Conservation (phyloP, 2,888 invertebrate species). For the Sycophila texana region DNA sequence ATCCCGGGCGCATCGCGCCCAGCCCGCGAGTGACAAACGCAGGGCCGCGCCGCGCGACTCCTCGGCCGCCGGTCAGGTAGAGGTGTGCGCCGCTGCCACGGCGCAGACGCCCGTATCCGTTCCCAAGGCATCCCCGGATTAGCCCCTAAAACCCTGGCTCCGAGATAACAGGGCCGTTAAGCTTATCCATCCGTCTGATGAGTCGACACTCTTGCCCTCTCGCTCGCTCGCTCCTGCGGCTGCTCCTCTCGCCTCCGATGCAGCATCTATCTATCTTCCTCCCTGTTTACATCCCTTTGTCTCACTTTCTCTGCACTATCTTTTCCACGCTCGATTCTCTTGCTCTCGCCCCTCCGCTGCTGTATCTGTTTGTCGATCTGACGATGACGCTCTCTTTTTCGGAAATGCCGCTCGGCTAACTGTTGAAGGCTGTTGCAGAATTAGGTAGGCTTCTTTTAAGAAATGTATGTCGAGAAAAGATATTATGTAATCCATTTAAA, state of each 20-base stretch:
- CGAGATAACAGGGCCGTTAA: constrained; percentile 68
- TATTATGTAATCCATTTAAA: too few relatives aligned
- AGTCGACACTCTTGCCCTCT: constrained; percentile 50
- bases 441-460: too few relatives aligned
- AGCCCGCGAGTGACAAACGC: constrained; percentile 38
- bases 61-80: neutral
- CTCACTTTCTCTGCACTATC: constrained; percentile 32
- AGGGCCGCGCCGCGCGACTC: constrained; percentile 5
- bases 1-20: constrained; percentile 3
- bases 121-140: constrained; percentile 64
- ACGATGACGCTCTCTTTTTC: neutral
- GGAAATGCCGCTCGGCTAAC: neutral
- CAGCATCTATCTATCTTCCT: constrained; percentile 8
- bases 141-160: constrained; percentile 66
- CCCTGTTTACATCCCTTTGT: constrained; percentile 43
- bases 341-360: neutral
- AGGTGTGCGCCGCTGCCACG: neutral
- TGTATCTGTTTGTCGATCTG: constrained; percentile 17
- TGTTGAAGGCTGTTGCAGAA: neutral
- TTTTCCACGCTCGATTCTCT: neutral
- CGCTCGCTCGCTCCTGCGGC: neutral
- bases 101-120: constrained; percentile 60
- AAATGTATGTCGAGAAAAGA: too few relatives aligned
- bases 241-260: neutral
- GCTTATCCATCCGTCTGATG: constrained; percentile 66